Evolutionary conservation across 2,113 vertebrate genomes (phyloP).

Genomic region (Oxygymnocypris stewartii): DNA sequence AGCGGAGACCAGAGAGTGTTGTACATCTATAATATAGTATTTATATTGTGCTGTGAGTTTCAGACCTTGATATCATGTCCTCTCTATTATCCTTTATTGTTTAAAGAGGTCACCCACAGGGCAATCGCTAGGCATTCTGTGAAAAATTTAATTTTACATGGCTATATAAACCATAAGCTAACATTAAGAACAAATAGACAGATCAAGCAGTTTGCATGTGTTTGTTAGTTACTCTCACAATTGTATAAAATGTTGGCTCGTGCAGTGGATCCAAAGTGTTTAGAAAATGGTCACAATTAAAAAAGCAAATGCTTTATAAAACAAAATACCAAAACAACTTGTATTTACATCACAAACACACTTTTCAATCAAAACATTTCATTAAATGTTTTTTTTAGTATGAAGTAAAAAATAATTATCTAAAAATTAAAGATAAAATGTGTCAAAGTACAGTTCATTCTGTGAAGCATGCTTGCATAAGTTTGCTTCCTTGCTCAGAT

Average conservation of each 20-base stretch:
- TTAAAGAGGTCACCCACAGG: not conserved
- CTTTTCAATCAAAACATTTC: not conserved
- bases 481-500: no score
- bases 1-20: no score
- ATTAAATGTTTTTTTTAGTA: not conserved
- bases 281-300: not conserved
- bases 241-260: not conserved
- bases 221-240: not conserved
- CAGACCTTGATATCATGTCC: not conserved
- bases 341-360: not conserved
- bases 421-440: no score
- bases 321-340: not conserved
- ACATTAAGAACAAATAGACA: no score
- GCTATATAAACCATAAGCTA: no score
- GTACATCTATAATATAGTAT: not conserved
- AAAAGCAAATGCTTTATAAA: not conserved
- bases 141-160: no score
- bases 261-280: not conserved
- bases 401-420: no score
- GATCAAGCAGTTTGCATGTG: not conserved
- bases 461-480: no score
- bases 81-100: no score
- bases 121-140: no score
- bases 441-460: no score
- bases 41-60: no score